Evolutionary conservation across 1,140 invertebrate genomes (phyloP), one percentile per base, ranked within the genome.

Genomic region (Pseudachorutes palmiensis): DNA sequence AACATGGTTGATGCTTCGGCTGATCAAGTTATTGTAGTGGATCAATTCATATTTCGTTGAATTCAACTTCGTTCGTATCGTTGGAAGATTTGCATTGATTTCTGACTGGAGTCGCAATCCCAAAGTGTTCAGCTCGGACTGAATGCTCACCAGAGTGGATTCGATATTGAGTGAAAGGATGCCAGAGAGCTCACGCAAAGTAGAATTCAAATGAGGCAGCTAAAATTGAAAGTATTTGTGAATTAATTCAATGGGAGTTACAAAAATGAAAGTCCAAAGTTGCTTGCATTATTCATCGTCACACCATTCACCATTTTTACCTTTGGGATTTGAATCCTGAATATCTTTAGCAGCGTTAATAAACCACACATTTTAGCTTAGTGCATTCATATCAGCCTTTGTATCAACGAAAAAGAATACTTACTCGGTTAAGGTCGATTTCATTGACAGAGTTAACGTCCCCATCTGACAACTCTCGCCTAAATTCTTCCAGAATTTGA

Each of bases 321-420:
- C 51, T 55, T 55, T 5, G 51, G 51, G 24, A 55, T 55, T 55
- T 55, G 51, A 55, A 55, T 55, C 51, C 51, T 55, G 51, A 55
- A 55, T 24, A 55, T 24, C 51, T 55, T 55, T 55, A 55, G 24
- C 12, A 55, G 51, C 51, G 24, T 55, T 14, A 55, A 26, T 14
- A 24, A 55, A n/a, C n/a, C n/a, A n/a, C n/a, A n/a, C n/a, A n/a
- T n/a, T n/a, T n/a, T n/a, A n/a, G n/a, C n/a, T n/a, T n/a, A n/a
- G n/a, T n/a, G n/a, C n/a, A n/a, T n/a, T n/a, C n/a, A n/a, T n/a
- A n/a, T n/a, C n/a, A n/a, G n/a, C n/a, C n/a, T n/a, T n/a, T n/a
- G n/a, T n/a, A n/a, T n/a, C n/a, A n/a, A n/a, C n/a, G n/a, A n/a
- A n/a, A n/a, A n/a, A n/a, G n/a, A n/a, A n/a, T n/a, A 55, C 24